Base-by-base conservation (phyloP, 1,140 invertebrate species). In the Hermetia illucens region DNA sequence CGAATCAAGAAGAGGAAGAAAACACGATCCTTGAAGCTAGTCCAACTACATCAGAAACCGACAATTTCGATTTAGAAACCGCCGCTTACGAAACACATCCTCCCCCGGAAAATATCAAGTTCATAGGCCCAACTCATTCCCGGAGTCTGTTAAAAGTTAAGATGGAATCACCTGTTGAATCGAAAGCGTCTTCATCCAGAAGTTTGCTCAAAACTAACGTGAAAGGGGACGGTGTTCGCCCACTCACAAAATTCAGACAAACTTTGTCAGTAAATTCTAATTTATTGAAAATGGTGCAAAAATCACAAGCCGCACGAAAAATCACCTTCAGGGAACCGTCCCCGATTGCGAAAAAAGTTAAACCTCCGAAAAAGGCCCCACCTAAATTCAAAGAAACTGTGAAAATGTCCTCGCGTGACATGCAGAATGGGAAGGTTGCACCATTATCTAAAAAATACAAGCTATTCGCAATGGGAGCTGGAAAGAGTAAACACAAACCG, bases 401-500 rank as follows among this genome's bases (percentile, higher is more conserved):
- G 3, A 25, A 38, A 38, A n/a, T 39, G 10, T 17, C 13, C 27
- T 8, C 21, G 17, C 5, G 19, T 18, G 5, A 20, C n/a, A 24
- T 13, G 29, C 25, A 39, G 16, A 18, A 34, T 33, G 38, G 27
- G 20, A 27, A 13, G 18, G 10, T 25, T 33, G 13, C 17, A 27
- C 16, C 29, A 31, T n/a, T 13, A 38, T 30, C 19, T 38, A 18
- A 37, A 25, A 39, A 33, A 32, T 17, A 31, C 5, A 12, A 13
- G 38, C 18, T 15, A 15, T 15, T 31, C 12, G 10, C 10, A 31
- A 20, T 13, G 19, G 9, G 24, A 16, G 24, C 33, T 17, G 17
- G 17, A 22, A 10, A 16, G 4, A 36, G 34, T 21, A 18, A 9
- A 12, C n/a, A n/a, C n/a, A 22, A 22, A 12, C 8, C 4, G 21